These are phyloP conservation scores for Bubo scandiacus DNA, from an alignment of 2,113 vertebrate species.

Conservation along the genomic window DNA sequence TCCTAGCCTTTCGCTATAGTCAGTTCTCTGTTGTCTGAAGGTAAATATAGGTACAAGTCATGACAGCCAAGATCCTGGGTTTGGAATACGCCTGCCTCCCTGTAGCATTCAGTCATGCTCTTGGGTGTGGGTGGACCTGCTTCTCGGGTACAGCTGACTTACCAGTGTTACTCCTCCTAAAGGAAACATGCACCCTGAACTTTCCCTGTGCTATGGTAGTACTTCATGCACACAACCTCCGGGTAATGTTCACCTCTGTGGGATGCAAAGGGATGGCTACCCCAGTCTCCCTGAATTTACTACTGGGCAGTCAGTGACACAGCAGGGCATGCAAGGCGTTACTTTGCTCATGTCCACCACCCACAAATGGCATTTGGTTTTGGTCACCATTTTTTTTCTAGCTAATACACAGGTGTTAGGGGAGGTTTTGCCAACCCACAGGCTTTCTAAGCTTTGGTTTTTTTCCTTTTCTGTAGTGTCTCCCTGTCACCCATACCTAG, in stretches of 20 bases:
- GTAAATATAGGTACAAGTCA: background rate
- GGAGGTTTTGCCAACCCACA: background rate
- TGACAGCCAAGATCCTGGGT: background rate
- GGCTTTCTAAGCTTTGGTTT: background rate
- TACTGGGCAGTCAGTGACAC: background rate
- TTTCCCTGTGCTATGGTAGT: background rate
- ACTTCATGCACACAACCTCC: background rate
- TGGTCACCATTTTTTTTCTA: background rate
- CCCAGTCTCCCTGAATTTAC: background rate
- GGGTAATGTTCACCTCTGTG: background rate
- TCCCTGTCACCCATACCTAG: accelerated
- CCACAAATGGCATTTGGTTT: background rate
- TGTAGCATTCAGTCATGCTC: accelerated
- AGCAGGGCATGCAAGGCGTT: background rate
- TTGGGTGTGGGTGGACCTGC: background rate
- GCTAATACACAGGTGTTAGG: background rate
- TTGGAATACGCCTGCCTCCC: background rate
- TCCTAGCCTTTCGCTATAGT: background rate
- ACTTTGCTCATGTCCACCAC: background rate
- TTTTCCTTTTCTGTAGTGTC: background rate
- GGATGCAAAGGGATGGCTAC: background rate
- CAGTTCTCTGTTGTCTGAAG: background rate
- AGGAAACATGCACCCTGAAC: accelerated
- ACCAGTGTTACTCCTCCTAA: background rate
- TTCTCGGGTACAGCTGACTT: accelerated